A percentile compares a stretch with the other conserved stretches of the same genome.
These are phyloP conservation scores for Keiferia lycopersicella DNA, from an alignment of 2,888 invertebrate species.

Conservation along the genomic window DNA sequence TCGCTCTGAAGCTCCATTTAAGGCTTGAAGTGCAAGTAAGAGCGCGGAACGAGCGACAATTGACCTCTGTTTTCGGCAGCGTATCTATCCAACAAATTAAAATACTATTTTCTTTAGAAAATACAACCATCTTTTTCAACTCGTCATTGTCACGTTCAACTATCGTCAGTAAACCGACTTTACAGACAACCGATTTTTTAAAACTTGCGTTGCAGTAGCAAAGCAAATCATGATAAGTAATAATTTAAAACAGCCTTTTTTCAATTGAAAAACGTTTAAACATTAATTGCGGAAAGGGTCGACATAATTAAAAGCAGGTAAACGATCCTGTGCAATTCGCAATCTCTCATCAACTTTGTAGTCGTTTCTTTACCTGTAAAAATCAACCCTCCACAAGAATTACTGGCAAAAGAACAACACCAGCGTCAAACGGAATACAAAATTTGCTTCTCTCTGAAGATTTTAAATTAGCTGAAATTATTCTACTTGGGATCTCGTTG, in stretches of 20 bases:
- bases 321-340: conserved; percentile 18
- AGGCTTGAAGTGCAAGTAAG: too few species aligned
- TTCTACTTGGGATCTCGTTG: conserved; percentile 15
- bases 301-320: conserved; percentile 8
- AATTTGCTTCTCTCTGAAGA: conserved; percentile 42
- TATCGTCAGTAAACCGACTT: too few species aligned
- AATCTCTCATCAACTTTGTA: conserved; percentile 40
- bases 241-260: background rate
- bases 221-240: background rate
- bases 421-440: conserved; percentile 45
- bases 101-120: too few species aligned
- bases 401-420: conserved; percentile 44
- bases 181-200: too few species aligned
- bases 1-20: too few species aligned
- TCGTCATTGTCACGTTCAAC: too few species aligned
- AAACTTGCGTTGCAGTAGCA: too few species aligned
- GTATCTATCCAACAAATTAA: too few species aligned
- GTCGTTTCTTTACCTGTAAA: conserved; percentile 45
- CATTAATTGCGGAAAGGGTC: conserved; percentile 14
- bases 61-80: too few species aligned
- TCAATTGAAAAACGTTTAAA: conserved; percentile 1
- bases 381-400: conserved; percentile 49
- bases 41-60: too few species aligned
- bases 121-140: too few species aligned
- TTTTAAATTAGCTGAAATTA: conserved; percentile 33